Conservation (phyloP, 2,113 vertebrate genomes). For the Carettochelys insculpta region DNA sequence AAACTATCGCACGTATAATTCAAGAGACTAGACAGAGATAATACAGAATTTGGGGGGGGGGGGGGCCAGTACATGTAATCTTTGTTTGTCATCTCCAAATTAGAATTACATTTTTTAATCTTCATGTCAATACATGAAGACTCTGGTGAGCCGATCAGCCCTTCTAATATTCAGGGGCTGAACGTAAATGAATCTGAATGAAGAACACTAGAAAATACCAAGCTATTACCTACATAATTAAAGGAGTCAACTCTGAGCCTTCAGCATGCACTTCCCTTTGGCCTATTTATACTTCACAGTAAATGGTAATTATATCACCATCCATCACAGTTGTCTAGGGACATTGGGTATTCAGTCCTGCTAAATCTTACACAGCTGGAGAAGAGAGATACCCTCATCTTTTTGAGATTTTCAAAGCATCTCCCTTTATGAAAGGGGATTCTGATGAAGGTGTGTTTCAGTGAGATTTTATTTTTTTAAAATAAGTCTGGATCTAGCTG, state of each 20-base stretch:
- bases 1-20: neutral
- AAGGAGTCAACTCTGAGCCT: neutral
- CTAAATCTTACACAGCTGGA: no score
- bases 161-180: neutral
- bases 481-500: neutral
- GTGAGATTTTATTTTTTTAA: neutral
- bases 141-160: neutral
- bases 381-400: no score
- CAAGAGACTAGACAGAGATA: neutral
- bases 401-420: no score
- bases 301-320: neutral
- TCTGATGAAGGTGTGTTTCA: neutral
- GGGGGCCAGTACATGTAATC: neutral
- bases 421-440: neutral
- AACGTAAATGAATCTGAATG: neutral
- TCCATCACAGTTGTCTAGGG: no score
- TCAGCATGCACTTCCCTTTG: neutral
- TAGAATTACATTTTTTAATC: neutral
- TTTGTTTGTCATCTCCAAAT: neutral
- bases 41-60: neutral
- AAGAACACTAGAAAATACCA: neutral
- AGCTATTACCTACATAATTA: neutral
- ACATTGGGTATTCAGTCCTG: no score
- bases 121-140: neutral
- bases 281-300: neutral